Base-by-base conservation (phyloP, 2,113 vertebrate genomes). In the Petrocephalus zakoni region DNA sequence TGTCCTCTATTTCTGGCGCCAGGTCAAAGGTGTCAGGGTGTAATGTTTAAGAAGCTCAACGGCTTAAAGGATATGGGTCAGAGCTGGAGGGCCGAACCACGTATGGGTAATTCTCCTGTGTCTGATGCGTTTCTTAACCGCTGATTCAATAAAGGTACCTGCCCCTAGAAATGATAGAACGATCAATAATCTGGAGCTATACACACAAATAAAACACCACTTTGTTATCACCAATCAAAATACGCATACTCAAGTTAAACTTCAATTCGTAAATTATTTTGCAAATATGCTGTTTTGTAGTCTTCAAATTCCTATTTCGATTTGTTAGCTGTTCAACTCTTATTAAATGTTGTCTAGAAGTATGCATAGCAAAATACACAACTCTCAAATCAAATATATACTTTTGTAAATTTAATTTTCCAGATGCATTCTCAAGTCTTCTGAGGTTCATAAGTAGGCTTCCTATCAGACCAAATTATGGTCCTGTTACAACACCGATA, bases 1-100 rank as follows among this genome's bases (percentile, higher is more conserved):
- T 93, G 51, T 47, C 89, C 91, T 89, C 90, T 94, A 93, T 94
- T 94, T 93, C 92, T 93, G 93, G 90, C 91, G 90, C 87, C 88
- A 91, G 92, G 92, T 92, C 92, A 91, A 52, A 81, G 90, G 88
- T 91, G 91, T 94, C 92, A 92, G 94, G 94, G 94, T 95, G 94
- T 93, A 93, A 91, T 52, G 68, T 91, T 90, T 96, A 96, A 97
- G 96, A 95, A 91, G 95, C 95, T 97, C 96, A 97, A 93, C 94
- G 92, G 96, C 95, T 97, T 96, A 97, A 88, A 91, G 93, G 93
- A 96, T 96, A 93, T 94, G 93, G 95, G 95, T 96, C 94, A 92
- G 88, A 92, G 88, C 92, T 92, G 90, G 89, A 94, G 94, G 92
- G 95, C 96, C 93, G 91, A 94, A 92, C 15, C 25, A 49, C 15